A percentile compares a stretch with the other conserved stretches of the same genome.
phyloP scores from a whole-genome alignment of 2,797 vertebrate species.

The Falco columbarius region DNA sequence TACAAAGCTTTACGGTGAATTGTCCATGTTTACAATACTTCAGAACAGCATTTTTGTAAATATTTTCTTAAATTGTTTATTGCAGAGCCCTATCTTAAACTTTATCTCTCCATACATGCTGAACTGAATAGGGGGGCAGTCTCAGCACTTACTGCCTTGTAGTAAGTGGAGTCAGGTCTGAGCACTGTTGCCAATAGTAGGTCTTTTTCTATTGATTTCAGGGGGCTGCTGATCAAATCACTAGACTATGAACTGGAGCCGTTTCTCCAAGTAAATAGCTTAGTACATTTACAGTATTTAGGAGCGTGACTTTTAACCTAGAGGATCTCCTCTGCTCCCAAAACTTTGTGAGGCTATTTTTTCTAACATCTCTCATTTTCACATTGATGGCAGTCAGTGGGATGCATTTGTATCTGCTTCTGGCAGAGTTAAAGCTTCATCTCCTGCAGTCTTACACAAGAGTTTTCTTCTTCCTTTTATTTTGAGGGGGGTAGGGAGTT shows the following conservation, averaged over 20 bases:
- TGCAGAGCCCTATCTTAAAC: not conserved
- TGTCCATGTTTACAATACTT: not conserved
- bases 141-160: rapidly evolving
- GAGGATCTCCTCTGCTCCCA: not conserved
- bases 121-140: not conserved
- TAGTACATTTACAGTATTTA: not conserved
- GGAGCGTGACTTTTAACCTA: not conserved
- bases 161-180: not conserved
- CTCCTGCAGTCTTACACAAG: not conserved
- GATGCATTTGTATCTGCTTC: not conserved
- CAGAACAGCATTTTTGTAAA: not conserved
- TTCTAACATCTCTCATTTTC: not conserved
- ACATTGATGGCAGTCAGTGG: not conserved
- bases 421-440: not conserved
- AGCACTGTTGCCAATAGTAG: not conserved
- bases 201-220: not conserved
- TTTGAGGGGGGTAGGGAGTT: not conserved
- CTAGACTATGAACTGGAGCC: not conserved
- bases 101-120: not conserved
- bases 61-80: not conserved
- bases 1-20: constrained; percentile 15
- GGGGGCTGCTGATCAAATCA: not conserved
- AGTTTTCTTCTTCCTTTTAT: not conserved
- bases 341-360: not conserved
- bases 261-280: not conserved